phyloP scores from a whole-genome alignment of 1,140 invertebrate species.

The Eumaeus atala region DNA sequence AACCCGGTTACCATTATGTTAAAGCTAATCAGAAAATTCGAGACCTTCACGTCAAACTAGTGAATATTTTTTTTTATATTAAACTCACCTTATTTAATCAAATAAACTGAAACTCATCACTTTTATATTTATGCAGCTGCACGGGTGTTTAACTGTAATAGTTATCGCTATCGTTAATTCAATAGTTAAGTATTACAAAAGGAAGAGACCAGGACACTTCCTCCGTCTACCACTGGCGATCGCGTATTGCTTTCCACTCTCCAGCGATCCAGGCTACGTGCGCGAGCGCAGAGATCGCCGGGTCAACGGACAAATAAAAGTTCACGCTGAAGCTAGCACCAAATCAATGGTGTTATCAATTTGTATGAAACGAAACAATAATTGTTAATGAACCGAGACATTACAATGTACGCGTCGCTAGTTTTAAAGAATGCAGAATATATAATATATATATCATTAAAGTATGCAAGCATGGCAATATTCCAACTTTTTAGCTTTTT shows the following conservation, averaged over 20 bases:
- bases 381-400: conserved; percentile 20
- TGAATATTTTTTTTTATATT: too few relatives aligned
- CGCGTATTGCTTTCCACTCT: conserved; percentile 11
- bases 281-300: conserved; percentile 34
- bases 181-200: too few relatives aligned
- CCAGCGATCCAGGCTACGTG: conserved; percentile 27
- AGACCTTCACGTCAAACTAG: background rate
- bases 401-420: too few relatives aligned
- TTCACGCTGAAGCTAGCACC: conserved; percentile 47
- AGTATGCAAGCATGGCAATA: too few relatives aligned
- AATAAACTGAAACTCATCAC: too few relatives aligned
- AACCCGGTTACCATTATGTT: background rate
- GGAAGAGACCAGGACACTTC: background rate
- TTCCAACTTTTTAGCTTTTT: too few relatives aligned
- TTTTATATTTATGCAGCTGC: too few relatives aligned
- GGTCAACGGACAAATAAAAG: conserved; percentile 62
- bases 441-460: too few relatives aligned
- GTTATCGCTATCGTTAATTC: too few relatives aligned
- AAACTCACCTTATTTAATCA: too few relatives aligned
- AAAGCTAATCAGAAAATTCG: background rate
- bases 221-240: conserved; percentile 17
- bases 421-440: too few relatives aligned
- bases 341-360: conserved; percentile 51
- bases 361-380: conserved; percentile 10
- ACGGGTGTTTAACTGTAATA: too few relatives aligned